A percentile compares a stretch with the other conserved stretches of the same genome.
These are phyloP conservation scores for Pseudonaja textilis DNA, from an alignment of 2,113 vertebrate species.

Conservation along the genomic window DNA sequence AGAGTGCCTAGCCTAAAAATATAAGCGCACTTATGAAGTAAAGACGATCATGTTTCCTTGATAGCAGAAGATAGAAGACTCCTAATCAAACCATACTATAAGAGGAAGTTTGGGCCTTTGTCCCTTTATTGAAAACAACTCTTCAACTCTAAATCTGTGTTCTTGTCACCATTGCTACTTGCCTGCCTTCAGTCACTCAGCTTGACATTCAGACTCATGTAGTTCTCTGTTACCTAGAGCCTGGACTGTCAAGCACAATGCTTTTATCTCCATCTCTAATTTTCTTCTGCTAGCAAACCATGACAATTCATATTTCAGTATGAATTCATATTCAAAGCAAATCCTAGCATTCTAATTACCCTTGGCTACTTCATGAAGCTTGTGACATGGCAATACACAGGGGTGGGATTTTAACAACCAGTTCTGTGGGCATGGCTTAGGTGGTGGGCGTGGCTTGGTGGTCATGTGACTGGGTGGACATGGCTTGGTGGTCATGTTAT, in stretches of 20 bases:
- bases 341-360: background rate
- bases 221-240: background rate
- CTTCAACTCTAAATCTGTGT: background rate
- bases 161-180: background rate
- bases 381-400: background rate
- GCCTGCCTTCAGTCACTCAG: background rate
- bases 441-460: too few relatives aligned
- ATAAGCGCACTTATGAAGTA: background rate
- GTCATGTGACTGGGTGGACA: too few relatives aligned
- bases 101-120: background rate
- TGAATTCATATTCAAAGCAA: background rate
- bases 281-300: background rate
- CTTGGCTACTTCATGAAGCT: background rate
- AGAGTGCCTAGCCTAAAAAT: background rate
- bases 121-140: background rate
- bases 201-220: background rate
- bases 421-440: too few relatives aligned
- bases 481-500: too few relatives aligned
- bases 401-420: too few relatives aligned
- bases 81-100: background rate
- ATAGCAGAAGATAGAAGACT: background rate
- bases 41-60: background rate
- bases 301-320: background rate
- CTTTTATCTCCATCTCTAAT: background rate
- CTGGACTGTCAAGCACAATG: background rate